phyloP scores from a whole-genome alignment of 2,113 vertebrate genomes.

The Tetraodon nigroviridis region DNA sequence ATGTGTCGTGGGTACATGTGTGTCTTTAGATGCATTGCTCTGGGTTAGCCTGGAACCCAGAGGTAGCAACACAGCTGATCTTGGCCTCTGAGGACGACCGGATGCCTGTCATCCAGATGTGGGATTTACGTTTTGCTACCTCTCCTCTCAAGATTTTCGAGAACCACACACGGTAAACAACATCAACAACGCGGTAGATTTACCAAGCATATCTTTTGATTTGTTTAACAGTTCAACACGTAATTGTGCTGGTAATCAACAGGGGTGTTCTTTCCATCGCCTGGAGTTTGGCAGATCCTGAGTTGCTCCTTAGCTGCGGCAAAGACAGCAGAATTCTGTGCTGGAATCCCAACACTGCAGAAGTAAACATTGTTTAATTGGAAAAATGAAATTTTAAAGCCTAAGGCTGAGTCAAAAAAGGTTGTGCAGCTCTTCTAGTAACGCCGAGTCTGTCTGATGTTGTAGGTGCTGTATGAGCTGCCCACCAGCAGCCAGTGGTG shows the following conservation, averaged over 20 bases:
- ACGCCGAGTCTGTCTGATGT: background rate
- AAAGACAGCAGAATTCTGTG: conserved; percentile 96
- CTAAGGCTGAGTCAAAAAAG: background rate
- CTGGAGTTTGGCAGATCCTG: conserved; percentile 92
- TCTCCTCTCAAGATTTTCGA: conserved; percentile 92
- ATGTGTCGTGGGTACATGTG: background rate
- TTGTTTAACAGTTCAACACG: background rate
- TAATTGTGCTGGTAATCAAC: background rate
- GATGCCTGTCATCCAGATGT: conserved; percentile 94
- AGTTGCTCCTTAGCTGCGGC: conserved; percentile 91
- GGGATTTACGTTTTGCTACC: conserved; percentile 95
- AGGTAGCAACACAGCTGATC: conserved; percentile 93
- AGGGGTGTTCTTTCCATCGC: conserved; percentile 91
- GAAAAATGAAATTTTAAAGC: background rate
- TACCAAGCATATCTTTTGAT: background rate
- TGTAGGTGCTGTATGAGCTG: conserved; percentile 89
- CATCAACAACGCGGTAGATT: background rate
- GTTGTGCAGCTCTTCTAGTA: too few relatives aligned
- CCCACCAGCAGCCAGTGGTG: conserved; percentile 94
- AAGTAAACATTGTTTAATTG: conserved; percentile 67
- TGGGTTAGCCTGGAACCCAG: conserved; percentile 92
- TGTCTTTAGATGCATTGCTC: conserved; percentile 92
- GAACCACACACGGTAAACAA: conserved; percentile 86
- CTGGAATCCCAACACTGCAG: conserved; percentile 92
- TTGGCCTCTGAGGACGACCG: conserved; percentile 92